Evolutionary conservation across 2,888 invertebrate species (phyloP), one percentile per base, ranked within the genome.

Genomic region (Hypselothyrea guttata): DNA sequence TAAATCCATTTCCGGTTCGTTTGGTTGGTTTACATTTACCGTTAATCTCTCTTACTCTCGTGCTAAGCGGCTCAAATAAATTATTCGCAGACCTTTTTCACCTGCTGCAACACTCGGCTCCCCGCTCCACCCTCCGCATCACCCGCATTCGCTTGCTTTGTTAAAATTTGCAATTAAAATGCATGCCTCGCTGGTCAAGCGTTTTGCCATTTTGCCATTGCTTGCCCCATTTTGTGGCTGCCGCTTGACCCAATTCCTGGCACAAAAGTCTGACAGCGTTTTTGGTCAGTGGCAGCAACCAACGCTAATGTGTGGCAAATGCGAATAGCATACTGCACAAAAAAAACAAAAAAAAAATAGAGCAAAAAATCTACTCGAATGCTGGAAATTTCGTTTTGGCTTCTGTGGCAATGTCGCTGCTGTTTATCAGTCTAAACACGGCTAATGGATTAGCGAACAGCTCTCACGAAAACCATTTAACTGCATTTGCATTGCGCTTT

Each of bases 1-100:
- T 86, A 84, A 22, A 86, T 84, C 85, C 76, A 72, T 83, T 87
- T 87, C 81, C 87, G 86, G 86, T 87, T 84, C 85, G 85, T 68
- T 22, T 86, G 81, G 67, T 58, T 81, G 69, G 69, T 64, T 74
- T 77, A 86, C 86, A 86, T 87, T 86, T 71, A 65, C 57, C 72
- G 84, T 85, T 86, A 87, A 86, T 87, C 75, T 70, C 22, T 22
- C 22, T 22, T 2, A 5, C 22, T 22, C 67, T 65, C 73, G 63
- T 76, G 63, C 81, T 83, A 84, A 86, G 87, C 78, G 72, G 68
- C 72, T 66, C 75, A 73, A 76, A 86, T 86, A 86, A 86, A 86
- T 85, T 85, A 86, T 86, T 77, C 70, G 65, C 77, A 67, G 69
- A 57, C 57, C 41, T 51, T 28, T 34, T 7, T 13, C 12, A 30